phyloP scores from a whole-genome alignment of 1,140 invertebrate genomes.

The Philaenus spumarius region DNA sequence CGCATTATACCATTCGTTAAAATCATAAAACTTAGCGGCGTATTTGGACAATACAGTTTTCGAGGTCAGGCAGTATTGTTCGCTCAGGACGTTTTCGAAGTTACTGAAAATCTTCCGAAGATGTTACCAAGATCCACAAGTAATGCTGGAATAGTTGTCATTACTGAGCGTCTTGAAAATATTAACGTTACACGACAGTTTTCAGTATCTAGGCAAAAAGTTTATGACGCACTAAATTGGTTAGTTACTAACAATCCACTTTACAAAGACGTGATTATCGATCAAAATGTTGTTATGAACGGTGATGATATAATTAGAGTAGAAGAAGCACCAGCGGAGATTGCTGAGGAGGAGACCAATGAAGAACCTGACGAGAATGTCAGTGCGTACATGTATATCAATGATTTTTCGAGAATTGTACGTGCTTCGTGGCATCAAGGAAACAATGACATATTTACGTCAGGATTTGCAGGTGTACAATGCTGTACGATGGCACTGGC shows the following conservation, averaged over 20 bases:
- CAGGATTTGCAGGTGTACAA: conserved; percentile 4
- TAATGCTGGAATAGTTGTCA: no score
- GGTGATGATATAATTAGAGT: neutral
- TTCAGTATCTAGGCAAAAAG: neutral
- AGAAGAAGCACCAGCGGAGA: neutral
- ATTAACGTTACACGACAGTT: neutral
- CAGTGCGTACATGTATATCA: neutral
- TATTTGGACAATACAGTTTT: no score
- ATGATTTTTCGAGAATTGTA: neutral
- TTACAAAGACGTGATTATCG: neutral
- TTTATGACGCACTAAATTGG: neutral
- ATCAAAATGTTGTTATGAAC: neutral
- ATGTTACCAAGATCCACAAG: no score
- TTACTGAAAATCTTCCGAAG: no score
- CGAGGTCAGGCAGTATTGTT: no score
- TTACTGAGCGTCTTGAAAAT: neutral
- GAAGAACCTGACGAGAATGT: neutral
- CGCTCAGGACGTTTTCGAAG: no score
- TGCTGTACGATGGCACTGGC: conserved; percentile 8
- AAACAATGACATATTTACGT: neutral
- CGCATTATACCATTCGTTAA: no score
- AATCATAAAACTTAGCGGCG: no score
- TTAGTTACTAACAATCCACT: neutral
- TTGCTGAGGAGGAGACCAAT: neutral
- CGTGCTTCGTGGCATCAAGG: neutral